A percentile compares a stretch with the other conserved stretches of the same genome.
Evolutionary conservation across 2,888 invertebrate species (phyloP).

Genomic region (Lasioglossum figueresi): DNA sequence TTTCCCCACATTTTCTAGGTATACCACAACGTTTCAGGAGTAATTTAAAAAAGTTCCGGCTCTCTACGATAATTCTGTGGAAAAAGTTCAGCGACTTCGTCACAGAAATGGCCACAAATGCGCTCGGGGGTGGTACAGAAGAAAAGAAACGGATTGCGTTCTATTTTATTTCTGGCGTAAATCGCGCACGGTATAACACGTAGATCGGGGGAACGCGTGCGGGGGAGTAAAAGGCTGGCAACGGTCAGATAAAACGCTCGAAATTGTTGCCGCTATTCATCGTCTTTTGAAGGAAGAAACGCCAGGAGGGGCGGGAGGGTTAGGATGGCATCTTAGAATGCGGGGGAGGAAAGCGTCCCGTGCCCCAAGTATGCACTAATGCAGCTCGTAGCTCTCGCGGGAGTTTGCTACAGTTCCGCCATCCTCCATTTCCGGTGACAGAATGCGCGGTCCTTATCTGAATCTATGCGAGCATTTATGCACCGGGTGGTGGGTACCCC

Average conservation of each 20-base stretch:
- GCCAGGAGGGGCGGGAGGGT: background rate
- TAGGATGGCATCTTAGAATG: slow-evolving; percentile 71
- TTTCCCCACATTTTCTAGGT: background rate
- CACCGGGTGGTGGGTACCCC: slow-evolving; percentile 38
- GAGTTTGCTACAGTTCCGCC: slow-evolving; percentile 71
- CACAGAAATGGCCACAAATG: background rate
- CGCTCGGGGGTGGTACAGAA: background rate
- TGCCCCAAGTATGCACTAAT: slow-evolving; percentile 78
- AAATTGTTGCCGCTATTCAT: slow-evolving; percentile 63
- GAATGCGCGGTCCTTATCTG: slow-evolving; percentile 78
- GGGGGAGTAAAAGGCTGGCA: slow-evolving; percentile 10
- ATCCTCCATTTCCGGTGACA: slow-evolving; percentile 71
- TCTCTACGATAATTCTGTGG: background rate
- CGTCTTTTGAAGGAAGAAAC: slow-evolving; percentile 49
- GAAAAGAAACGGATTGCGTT: background rate
- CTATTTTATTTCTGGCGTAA: slow-evolving; percentile 6
- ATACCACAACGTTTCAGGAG: background rate
- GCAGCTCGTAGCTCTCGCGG: slow-evolving; percentile 78
- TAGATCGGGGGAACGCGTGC: background rate
- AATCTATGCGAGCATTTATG: slow-evolving; percentile 78
- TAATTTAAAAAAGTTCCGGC: background rate
- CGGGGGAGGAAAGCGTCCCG: slow-evolving; percentile 44
- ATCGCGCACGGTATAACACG: slow-evolving; percentile 12
- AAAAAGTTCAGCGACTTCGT: background rate
- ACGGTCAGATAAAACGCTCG: slow-evolving; percentile 68